Base-by-base conservation (phyloP, 2,888 invertebrate species). In the Andrena hattorfiana region DNA sequence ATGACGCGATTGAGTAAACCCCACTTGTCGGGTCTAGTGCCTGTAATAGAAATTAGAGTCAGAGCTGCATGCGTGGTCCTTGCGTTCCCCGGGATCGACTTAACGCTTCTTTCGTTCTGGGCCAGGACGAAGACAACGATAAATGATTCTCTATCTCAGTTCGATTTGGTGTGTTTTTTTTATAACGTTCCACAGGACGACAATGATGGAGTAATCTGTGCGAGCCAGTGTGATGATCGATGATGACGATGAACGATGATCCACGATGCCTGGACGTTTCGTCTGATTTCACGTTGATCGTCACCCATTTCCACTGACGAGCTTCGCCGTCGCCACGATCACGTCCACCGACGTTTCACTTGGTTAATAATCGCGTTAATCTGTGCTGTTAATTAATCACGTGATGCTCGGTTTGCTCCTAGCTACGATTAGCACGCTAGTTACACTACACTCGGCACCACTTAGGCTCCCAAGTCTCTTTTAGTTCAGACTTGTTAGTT, bases 1-100 rank as follows among this genome's bases (percentile, higher is more conserved):
- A 91, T 88, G 86, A 92, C 85, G 82, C 91, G 92, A 87, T 91
- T 90, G 80, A 93, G 90, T 85, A 92, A 85, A 32, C 88, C 89
- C 92, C 92, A 92, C 86, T 92, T 91, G 88, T 89, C 89, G 79
- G 93, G 91, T 86, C 90, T 91, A 92, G 85, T 85, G 85, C 92
- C 94, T 93, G 93, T 83, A 93, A 93, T 20, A 93, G 83, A 89
- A 87, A 89, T 82, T 72, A 89, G 75, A 85, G 86, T 83, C 81
- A 86, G 80, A 81, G 77, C 77, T 78, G 77, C 71, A 62, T 83
- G 77, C 79, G 67, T 28, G 16, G 49, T 67, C 63, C 71, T 59
- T 66, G 56, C 8, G n/a, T 28, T 30, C 28, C 30, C 75, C 20
- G 42, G 26, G 67, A 72, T 28, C 51, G 42, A 23, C n/a, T 71